Base-by-base conservation (phyloP, 2,113 vertebrate genomes). In the Vombatus ursinus region DNA sequence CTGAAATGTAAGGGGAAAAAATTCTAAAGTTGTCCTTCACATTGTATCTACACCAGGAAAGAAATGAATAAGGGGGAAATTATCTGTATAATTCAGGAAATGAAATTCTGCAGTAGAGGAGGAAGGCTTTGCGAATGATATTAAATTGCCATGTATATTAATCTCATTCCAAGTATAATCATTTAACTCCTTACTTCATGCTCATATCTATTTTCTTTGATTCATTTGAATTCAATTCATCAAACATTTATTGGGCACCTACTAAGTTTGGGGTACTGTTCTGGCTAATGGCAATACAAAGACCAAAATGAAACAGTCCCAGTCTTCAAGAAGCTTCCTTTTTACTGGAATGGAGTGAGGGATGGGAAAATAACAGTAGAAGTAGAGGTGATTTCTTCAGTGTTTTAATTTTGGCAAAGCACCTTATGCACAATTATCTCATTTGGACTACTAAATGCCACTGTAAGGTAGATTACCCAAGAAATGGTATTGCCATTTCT, bases 81-180 rank as follows among this genome's bases (percentile, higher is more conserved):
- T 92, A 94, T 94, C 93, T 94, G 51, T 94, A 93, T 54, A 92
- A 94, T 51, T 91, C 50, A 95, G 94, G n/a, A 93, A 95, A 94
- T 7, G 94, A 89, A 91, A 90, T 7, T 31, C 11, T 50, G 44
- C 91, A 52, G 28, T 61, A 28, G 91, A 94, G 89, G 54, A 92
- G 92, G 68, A 84, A 84, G n/a, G n/a, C 68, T 84, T 84, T 84
- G n/a, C 68, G 44, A 84, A 84, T 84, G 68, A 84, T 84, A 84
- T 84, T 84, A 84, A 84, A 84, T 84, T 84, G 19, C 68, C 2
- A 44, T 2, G 6, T 84, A 44, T 84, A 84, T 84, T 84, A 84
- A 84, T 84, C 68, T 84, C 68, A 84, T 84, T 84, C n/a, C 68
- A 84, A 84, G 68, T 8, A 44, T 84, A 84, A 84, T 84, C 68